Percentiles rank a stretch among this genome's conserved stretches.
phyloP scores from a whole-genome alignment of 2,113 vertebrate genomes.

The Capreolus pygargus region DNA sequence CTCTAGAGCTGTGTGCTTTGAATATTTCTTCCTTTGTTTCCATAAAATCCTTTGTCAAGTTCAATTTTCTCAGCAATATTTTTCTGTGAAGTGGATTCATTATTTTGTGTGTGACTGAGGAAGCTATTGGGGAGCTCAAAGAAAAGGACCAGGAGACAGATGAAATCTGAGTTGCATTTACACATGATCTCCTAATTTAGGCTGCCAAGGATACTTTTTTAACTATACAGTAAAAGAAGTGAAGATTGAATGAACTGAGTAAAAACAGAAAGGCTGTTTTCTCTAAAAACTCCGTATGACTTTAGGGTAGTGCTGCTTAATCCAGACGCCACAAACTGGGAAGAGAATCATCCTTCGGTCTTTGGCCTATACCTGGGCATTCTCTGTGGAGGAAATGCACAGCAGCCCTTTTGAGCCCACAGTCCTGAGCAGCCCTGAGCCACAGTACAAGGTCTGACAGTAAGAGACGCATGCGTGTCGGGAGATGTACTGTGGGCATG shows the following conservation, averaged over 20 bases:
- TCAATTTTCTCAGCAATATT: background rate
- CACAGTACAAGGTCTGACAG: no score
- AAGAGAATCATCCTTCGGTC: background rate
- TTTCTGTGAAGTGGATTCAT: background rate
- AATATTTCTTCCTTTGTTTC: background rate
- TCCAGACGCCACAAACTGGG: background rate
- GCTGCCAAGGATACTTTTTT: background rate
- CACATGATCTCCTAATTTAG: background rate
- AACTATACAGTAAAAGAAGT: background rate
- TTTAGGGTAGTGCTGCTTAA: background rate
- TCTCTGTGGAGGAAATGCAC: background rate
- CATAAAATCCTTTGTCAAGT: background rate
- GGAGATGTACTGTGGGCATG: background rate
- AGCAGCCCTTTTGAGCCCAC: background rate
- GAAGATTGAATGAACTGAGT: background rate
- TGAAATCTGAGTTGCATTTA: background rate
- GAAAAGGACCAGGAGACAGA: background rate
- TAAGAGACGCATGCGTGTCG: fast-evolving
- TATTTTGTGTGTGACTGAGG: background rate
- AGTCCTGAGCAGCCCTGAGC: background rate
- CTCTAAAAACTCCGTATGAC: background rate
- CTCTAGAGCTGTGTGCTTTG: background rate
- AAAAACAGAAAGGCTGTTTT: background rate
- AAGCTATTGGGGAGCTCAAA: background rate
- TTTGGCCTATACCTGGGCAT: background rate